Evolutionary conservation across 1,140 invertebrate genomes (phyloP), one percentile per base, ranked within the genome.

Genomic region (Vollenhovia emeryi): DNA sequence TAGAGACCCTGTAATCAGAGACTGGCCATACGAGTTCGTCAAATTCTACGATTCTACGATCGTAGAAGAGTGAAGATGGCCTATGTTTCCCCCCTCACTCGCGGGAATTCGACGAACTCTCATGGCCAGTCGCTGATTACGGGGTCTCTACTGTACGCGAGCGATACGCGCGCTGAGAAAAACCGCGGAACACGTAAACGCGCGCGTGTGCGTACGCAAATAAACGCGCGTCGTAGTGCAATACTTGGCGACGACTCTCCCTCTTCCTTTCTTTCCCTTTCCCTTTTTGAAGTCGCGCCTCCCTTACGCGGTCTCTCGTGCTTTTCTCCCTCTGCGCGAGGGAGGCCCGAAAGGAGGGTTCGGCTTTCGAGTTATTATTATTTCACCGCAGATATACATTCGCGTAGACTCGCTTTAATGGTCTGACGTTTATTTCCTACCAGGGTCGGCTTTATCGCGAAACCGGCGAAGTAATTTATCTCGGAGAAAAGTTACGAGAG

Each of bases 201-300:
- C 18, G 21, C 18, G 8, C 3, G 30, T 40, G 18, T 66, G 36
- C 30, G 27, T 66, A 62, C 33, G 59, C 50, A 74, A 33, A 21
- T 55, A 62, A 64, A 50, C 64, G 33, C 60, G 43, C 60, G 43
- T n/a, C 82, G 75, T 84, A 78, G 57, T 68, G 52, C 40, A 15
- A n/a, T 36, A 60, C 55, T 52, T 45, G 40, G 33, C 18, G 30
- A 71, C 45, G 84, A 40, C 76, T 84, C 85, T 73, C 85, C 78
- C 71, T 86, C 62, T 86, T 83, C 27, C 78, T 87, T 79, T 43
- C 55, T 62, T 86, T 71, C 84, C 36, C 71, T 75, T 73, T 57
- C 60, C 62, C 60, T 75, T 84, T 86, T 87, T 87, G 50, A 87
- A 86, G 86, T 86, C 43, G 43, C 40, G 71, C 73, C 48, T 84